A percentile compares a stretch with the other conserved stretches of the same genome.
These are phyloP conservation scores for Microctenopoma steveboyesi DNA, from an alignment of 2,797 vertebrate species.

Conservation along the genomic window DNA sequence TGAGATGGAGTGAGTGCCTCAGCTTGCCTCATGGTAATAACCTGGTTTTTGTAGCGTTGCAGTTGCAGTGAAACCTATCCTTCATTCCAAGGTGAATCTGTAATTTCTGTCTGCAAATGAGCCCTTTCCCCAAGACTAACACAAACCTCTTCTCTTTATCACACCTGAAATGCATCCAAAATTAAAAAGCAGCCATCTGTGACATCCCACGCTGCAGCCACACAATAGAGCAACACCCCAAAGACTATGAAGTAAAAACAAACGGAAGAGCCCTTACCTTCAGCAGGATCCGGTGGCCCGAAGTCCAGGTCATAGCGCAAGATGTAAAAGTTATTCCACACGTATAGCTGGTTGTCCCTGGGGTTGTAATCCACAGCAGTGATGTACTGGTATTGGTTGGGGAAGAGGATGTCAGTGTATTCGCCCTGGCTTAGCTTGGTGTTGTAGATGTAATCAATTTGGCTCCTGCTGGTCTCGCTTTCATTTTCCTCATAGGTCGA, in stretches of 20 bases:
- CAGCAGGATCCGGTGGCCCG: slow-evolving; percentile 93
- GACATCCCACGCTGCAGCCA: slow-evolving; percentile 45
- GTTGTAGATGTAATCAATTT: slow-evolving; percentile 96
- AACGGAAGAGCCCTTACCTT: slow-evolving; percentile 85
- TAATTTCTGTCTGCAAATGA: slow-evolving; percentile 80
- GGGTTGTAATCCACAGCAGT: slow-evolving; percentile 99
- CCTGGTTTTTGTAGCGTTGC: slow-evolving; percentile 23
- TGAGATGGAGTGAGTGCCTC: slow-evolving; percentile 60
- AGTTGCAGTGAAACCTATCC: slow-evolving; percentile 59
- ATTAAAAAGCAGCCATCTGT: slow-evolving; percentile 77
- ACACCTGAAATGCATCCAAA: slow-evolving; percentile 74
- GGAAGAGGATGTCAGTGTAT: slow-evolving; percentile 92
- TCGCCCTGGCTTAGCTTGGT: slow-evolving; percentile 92
- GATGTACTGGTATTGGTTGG: slow-evolving; percentile 98
- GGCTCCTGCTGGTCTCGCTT: slow-evolving; percentile 92
- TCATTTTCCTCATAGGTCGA: slow-evolving; percentile 98
- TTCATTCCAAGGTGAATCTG: slow-evolving; percentile 73
- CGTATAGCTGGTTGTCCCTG: slow-evolving; percentile 96
- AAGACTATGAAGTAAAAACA: slow-evolving; percentile 31
- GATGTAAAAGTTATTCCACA: slow-evolving; percentile 99
- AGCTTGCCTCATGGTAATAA: slow-evolving; percentile 69
- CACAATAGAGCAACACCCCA: slow-evolving; percentile 53
- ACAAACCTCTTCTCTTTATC: slow-evolving; percentile 62
- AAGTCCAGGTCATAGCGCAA: slow-evolving; percentile 97
- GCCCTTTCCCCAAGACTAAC: slow-evolving; percentile 71